A percentile compares a stretch with the other conserved stretches of the same genome.
Conservation (phyloP, 1,140 invertebrate species). For the Drosophila arizonae region DNA sequence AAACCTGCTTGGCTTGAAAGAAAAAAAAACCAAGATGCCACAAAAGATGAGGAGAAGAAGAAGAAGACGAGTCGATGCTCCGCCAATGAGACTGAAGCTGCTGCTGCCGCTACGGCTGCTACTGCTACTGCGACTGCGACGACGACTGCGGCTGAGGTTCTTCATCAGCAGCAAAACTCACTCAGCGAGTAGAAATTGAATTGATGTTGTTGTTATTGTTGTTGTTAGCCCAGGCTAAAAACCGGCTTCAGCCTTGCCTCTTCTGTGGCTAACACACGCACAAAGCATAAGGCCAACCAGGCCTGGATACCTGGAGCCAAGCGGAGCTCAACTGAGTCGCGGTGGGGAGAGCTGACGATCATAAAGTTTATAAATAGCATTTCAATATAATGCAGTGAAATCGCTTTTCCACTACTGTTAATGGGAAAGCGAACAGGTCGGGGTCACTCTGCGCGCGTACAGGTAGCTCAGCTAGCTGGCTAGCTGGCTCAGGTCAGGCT, state of each 20-base stretch:
- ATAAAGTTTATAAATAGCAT: conserved; percentile 74
- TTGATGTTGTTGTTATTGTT: conserved; percentile 60
- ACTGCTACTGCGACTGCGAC: conserved; percentile 5
- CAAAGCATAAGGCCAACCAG: conserved; percentile 52
- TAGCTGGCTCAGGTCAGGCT: conserved; percentile 53
- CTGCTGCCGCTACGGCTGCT: conserved; percentile 4
- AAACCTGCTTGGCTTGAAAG: conserved; percentile 42
- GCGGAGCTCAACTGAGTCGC: not conserved
- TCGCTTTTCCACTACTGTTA: conserved; percentile 47
- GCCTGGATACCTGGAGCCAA: conserved; percentile 19
- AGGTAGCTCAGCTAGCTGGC: conserved; percentile 50
- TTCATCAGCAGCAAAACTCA: conserved; percentile 67
- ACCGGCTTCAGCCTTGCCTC: conserved; percentile 53
- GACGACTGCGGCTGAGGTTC: conserved; percentile 36
- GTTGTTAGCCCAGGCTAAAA: conserved; percentile 33
- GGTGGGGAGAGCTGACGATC: conserved; percentile 1
- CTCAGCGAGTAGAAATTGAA: conserved; percentile 79
- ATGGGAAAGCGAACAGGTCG: conserved; percentile 29
- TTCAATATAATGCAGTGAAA: conserved; percentile 69
- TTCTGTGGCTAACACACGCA: conserved; percentile 61
- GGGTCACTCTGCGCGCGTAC: conserved; percentile 44
- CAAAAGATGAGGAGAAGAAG: not conserved
- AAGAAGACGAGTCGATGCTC: conserved; percentile 1
- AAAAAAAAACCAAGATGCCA: conserved; percentile 9
- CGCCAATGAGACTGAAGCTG: conserved; percentile 6